Evolutionary conservation across 2,113 vertebrate genomes (phyloP).

Genomic region (Notiomystis cincta): DNA sequence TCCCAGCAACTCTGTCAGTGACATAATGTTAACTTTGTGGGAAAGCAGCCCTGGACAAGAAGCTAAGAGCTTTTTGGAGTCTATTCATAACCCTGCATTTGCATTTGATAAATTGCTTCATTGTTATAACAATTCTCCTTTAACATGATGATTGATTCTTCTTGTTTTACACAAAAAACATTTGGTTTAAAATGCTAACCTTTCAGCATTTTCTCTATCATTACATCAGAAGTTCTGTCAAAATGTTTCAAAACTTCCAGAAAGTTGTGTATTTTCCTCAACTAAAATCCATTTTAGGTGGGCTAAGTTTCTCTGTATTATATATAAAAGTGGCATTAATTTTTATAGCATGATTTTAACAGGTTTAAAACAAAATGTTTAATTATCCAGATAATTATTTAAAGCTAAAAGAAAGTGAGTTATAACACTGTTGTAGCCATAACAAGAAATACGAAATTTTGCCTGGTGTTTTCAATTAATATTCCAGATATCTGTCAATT

Average conservation of each 20-base stretch:
- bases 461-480: neutral
- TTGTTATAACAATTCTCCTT: neutral
- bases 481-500: neutral
- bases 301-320: neutral
- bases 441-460: neutral
- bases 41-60: slow-evolving; percentile 5
- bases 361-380: neutral
- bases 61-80: neutral
- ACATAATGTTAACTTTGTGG: neutral
- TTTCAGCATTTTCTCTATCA: neutral
- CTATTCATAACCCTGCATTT: slow-evolving; percentile 23
- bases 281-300: neutral
- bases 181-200: neutral
- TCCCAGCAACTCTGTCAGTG: neutral
- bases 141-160: neutral
- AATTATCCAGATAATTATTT: neutral
- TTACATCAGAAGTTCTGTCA: neutral
- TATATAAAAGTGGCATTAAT: neutral
- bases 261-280: neutral
- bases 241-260: neutral
- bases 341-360: neutral
- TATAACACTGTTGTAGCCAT: neutral
- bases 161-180: neutral
- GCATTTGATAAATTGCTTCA: slow-evolving; percentile 34
- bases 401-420: neutral